phyloP scores from a whole-genome alignment of 2,797 vertebrate genomes.

The Rallus crepitans region DNA sequence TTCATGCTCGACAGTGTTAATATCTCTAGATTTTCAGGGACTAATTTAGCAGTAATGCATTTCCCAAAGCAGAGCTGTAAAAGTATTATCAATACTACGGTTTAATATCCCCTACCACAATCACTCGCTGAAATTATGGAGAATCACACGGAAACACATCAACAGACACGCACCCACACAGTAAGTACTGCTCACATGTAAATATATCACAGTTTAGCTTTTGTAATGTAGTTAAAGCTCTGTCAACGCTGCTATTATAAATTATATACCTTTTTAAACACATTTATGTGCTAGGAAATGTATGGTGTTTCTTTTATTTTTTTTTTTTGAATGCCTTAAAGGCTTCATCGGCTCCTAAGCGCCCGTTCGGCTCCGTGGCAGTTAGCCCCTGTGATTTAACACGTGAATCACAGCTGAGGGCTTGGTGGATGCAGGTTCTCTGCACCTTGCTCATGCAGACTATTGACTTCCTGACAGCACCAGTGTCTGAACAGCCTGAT shows the following conservation, averaged over 20 bases:
- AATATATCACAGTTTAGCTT: conserved; percentile 46
- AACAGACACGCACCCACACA: conserved; percentile 47
- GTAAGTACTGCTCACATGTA: conserved; percentile 64
- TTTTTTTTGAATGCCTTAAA: conserved; percentile 57
- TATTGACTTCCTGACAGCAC: accelerated
- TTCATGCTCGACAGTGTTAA: conserved; percentile 68
- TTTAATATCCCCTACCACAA: conserved; percentile 63
- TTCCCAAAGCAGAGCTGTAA: conserved; percentile 68
- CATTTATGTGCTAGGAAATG: conserved; percentile 63
- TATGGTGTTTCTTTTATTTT: conserved; percentile 19
- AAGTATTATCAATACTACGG: conserved; percentile 65
- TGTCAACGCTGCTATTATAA: conserved; percentile 62
- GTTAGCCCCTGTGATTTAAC: conserved; percentile 69
- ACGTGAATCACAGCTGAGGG: background rate
- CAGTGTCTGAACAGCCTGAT: accelerated
- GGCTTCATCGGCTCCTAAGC: conserved; percentile 71
- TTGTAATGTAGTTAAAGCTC: conserved; percentile 56
- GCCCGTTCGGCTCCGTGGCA: conserved; percentile 64
- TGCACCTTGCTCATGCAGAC: background rate
- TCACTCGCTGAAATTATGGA: conserved; percentile 53
- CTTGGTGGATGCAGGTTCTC: background rate
- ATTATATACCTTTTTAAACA: conserved; percentile 71
- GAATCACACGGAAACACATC: conserved; percentile 57
- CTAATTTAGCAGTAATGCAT: conserved; percentile 68
- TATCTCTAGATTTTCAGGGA: conserved; percentile 65